phyloP scores from a whole-genome alignment of 2,888 invertebrate species.

The Nomada flava region DNA sequence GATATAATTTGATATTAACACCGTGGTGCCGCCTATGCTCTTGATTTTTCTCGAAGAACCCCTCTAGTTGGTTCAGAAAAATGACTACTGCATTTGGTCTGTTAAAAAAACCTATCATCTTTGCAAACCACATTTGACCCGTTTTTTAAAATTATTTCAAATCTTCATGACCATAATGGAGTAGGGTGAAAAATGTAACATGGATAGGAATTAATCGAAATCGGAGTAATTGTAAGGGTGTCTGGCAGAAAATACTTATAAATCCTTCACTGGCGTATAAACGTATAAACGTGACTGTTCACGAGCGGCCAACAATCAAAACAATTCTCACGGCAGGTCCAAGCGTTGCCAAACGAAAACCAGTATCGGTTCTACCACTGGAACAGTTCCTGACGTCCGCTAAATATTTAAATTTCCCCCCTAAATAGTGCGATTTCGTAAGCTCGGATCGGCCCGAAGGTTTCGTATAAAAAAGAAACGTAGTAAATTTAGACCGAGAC shows the following conservation, averaged over 20 bases:
- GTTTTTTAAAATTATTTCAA: too few species aligned
- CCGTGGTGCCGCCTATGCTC: too few species aligned
- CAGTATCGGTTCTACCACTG: conserved; percentile 50
- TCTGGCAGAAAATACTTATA: conserved; percentile 15
- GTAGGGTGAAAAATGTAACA: not conserved
- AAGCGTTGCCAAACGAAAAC: conserved; percentile 50
- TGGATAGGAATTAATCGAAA: not conserved
- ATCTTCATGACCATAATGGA: not conserved
- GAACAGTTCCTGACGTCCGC: conserved; percentile 48
- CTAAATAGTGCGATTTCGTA: conserved; percentile 49
- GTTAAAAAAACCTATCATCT: too few species aligned
- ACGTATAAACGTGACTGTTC: conserved; percentile 30
- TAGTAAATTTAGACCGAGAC: conserved; percentile 26
- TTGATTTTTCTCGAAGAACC: too few species aligned
- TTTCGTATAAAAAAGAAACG: conserved; percentile 25
- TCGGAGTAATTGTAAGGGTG: not conserved
- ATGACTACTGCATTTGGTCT: too few species aligned
- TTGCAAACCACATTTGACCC: too few species aligned
- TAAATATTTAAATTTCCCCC: conserved; percentile 56
- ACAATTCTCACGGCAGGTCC: conserved; percentile 34
- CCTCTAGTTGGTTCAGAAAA: too few species aligned
- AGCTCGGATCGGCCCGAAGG: conserved; percentile 20
- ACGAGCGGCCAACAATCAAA: conserved; percentile 57
- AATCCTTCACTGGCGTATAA: conserved; percentile 33
- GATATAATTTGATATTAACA: too few species aligned